Evolutionary conservation across 2,888 invertebrate species (phyloP), one percentile per base, ranked within the genome.

Genomic region (Cosmia trapezina): DNA sequence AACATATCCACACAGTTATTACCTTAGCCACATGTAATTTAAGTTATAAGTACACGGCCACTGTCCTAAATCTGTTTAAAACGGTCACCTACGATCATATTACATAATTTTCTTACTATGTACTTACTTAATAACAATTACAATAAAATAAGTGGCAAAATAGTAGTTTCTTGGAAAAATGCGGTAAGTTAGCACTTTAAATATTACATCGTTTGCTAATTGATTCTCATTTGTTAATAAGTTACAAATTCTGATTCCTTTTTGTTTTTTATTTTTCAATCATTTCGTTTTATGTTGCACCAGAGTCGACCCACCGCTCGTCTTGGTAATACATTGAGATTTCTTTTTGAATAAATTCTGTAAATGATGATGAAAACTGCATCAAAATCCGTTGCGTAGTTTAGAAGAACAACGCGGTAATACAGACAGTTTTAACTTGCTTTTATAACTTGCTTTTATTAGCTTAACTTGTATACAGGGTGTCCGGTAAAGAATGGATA

Each of bases 71-170:
- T 72, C 6, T 28, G 12, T 70, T 71, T 37, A 7, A 59, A n/a
- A n/a, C n/a, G n/a, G n/a, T n/a, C n/a, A n/a, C n/a, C 33, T 37
- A 8, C n/a, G 68, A 51, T 80, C 71, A 64, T 57, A 57, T 80
- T 80, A 57, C 63, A 47, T 45, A n/a, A 28, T 17, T 5, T n/a
- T 59, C 51, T 53, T 33, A 47, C 19, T 49, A n/a, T n/a, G n/a
- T n/a, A 63, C 17, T n/a, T 59, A 47, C 17, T 51, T 60, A 43
- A 22, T 70, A 70, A 67, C 9, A 53, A 63, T 73, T 28, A n/a
- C 12, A 41, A 41, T n/a, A n/a, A n/a, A n/a, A n/a, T 41, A 0
- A 8, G 8, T 47, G 14, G 19, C n/a, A 67, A 51, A 70, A 17
- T 9, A n/a, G 14, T 62, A 47, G 7, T 33, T 28, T 51, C 9